Percentiles rank a stretch among this genome's conserved stretches.
Evolutionary conservation across 2,113 vertebrate genomes (phyloP).

Genomic region (Plecturocebus donacophilus): DNA sequence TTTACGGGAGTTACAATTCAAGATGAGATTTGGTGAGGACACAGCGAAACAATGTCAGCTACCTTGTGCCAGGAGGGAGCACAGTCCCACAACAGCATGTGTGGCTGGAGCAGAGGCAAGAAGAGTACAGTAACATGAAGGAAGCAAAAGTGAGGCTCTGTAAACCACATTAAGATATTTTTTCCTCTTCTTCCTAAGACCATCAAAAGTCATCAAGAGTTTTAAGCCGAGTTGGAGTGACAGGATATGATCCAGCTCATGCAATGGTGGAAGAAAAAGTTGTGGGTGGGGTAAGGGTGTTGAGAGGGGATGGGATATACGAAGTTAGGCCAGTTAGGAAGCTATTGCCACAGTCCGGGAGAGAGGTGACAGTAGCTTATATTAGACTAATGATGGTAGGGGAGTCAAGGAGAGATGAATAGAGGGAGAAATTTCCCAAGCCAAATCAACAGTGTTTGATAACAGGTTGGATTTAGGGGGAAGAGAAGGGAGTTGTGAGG

Average conservation of each 20-base stretch:
- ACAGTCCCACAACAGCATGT: accelerated
- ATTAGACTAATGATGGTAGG: neutral
- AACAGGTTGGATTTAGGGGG: neutral
- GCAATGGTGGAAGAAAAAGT: neutral
- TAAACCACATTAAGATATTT: neutral
- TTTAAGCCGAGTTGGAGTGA: neutral
- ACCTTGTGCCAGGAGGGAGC: neutral
- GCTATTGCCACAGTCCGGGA: neutral
- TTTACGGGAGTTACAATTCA: no score
- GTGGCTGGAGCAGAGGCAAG: neutral
- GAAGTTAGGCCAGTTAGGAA: neutral
- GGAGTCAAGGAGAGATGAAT: neutral
- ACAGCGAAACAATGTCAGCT: neutral
- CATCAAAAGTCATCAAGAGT: neutral
- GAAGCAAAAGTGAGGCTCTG: neutral
- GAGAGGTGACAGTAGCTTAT: neutral
- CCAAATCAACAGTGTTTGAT: neutral
- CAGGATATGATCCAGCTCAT: neutral
- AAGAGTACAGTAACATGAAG: neutral
- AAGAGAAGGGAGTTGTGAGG: neutral
- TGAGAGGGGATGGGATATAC: neutral
- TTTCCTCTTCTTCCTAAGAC: neutral
- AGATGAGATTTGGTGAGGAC: no score
- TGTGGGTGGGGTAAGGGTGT: neutral
- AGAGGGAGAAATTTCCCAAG: neutral